Base-by-base conservation (phyloP, 2,888 invertebrate genomes). In the Arctia plantaginis region DNA sequence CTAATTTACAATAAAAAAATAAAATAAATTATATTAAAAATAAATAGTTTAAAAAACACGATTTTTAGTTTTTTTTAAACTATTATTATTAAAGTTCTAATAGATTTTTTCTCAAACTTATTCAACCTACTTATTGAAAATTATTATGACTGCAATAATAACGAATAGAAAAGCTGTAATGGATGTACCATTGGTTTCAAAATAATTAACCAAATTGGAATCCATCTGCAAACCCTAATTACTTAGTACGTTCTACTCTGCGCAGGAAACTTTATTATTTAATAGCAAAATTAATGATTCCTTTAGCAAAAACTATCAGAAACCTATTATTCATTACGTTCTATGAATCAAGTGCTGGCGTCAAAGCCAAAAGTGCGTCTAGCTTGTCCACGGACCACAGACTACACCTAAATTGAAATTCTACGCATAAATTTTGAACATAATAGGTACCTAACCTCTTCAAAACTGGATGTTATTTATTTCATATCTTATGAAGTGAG, bases 271-370 rank as follows among this genome's bases (percentile, higher is more conserved):
- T 47, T 72, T 66, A 33, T 44, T 30, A 59, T 23, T 67, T 41
- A 62, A 70, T 73, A 47, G 62, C n/a, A 41, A 44, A 77, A 74
- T 69, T 75, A 70, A 77, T 75, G 62, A 65, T 41, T 67, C 64
- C 55, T 55, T 69, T 35, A 67, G 27, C 30, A 41, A 71, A 76
- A 75, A 73, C 66, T 73, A 78, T 59, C 4, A 71, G 15, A 79
- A 39, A 72, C 64, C 72, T 44, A n/a, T 69, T 65, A 66, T 78
- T 69, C 15, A 27, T 73, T 69, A 55, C 66, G 20, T 72, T 76
- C 59, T 71, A 23, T 30, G 27, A 23, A 47, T 72, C 64, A 66
- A 73, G 55, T 64, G 33, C 7, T 67, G 67, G 33, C 47, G 13
- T 30, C 69, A 73, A 39, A 69, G 66, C 68, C 64, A 67, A 47